Evolutionary conservation across 2,113 vertebrate genomes (phyloP).

Genomic region (Thalassoma bifasciatum): DNA sequence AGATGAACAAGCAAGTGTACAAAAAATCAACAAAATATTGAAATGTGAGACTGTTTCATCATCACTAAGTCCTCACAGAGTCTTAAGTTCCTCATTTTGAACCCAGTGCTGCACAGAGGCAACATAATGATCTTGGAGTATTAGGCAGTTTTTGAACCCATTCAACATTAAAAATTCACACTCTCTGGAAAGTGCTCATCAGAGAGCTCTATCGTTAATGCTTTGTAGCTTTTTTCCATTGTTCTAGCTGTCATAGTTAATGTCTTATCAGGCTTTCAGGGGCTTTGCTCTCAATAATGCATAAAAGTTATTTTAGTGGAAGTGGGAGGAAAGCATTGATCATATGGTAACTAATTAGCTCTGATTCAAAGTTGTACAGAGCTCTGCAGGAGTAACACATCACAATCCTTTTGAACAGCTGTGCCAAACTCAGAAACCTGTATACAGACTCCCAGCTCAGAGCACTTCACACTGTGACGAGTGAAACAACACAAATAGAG

Average conservation of each 20-base stretch:
- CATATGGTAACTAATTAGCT: slow-evolving; percentile 4
- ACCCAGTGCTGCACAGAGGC: not conserved
- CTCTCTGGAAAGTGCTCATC: not conserved
- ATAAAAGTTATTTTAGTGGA: slow-evolving; percentile 24
- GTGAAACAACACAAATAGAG: not conserved
- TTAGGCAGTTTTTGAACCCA: slow-evolving; percentile 3
- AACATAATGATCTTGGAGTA: not conserved
- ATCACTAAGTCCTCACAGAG: no score
- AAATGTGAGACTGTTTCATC: no score
- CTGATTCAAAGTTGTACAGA: slow-evolving; percentile 26
- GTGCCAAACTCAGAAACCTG: not conserved
- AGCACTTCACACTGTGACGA: not conserved
- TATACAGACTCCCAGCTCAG: not conserved
- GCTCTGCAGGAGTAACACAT: not conserved
- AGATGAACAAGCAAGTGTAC: no score
- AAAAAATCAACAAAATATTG: no score
- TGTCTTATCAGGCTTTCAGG: slow-evolving; percentile 33
- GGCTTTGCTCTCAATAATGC: slow-evolving; percentile 21
- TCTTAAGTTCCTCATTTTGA: no score
- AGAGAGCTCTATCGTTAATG: not conserved
- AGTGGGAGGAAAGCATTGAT: slow-evolving; percentile 5
- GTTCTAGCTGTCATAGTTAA: slow-evolving; percentile 21
- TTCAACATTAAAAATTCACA: slow-evolving; percentile 22
- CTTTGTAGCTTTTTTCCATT: slow-evolving; percentile 9
- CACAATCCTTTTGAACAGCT: not conserved